These are phyloP conservation scores for Meganola albula DNA, from an alignment of 2,888 invertebrate species.

Conservation along the genomic window DNA sequence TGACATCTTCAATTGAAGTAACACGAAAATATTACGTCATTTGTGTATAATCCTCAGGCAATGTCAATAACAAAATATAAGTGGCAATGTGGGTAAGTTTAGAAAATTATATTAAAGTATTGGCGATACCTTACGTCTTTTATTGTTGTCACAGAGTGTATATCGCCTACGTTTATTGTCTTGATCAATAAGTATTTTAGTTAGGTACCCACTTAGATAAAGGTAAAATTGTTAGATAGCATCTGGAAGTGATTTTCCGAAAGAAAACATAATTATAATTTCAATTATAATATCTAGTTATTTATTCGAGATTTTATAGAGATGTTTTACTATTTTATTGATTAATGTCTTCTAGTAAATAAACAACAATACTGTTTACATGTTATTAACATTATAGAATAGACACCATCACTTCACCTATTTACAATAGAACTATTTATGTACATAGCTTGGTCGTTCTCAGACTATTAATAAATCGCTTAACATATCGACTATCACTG, in stretches of 20 bases:
- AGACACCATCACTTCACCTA: slow-evolving; percentile 52
- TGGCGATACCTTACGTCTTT: too few species aligned
- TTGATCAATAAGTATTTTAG: too few species aligned
- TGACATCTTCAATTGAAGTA: too few species aligned
- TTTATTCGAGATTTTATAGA: slow-evolving; percentile 64
- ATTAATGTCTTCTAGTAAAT: slow-evolving; percentile 57
- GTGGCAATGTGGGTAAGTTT: too few species aligned
- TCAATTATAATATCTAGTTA: slow-evolving; percentile 54
- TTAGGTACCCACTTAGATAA: too few species aligned
- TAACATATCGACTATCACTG: slow-evolving; percentile 48
- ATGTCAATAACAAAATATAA: too few species aligned
- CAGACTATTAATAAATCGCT: slow-evolving; percentile 62
- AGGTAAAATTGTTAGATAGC: too few species aligned
- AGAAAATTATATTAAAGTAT: too few species aligned
- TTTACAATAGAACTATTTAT: slow-evolving; percentile 64
- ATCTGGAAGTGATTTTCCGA: slow-evolving; percentile 13
- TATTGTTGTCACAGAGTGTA: too few species aligned
- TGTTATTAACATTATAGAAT: slow-evolving; percentile 54
- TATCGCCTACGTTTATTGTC: too few species aligned
- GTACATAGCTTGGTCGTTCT: slow-evolving; percentile 74
- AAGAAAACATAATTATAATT: slow-evolving; percentile 42
- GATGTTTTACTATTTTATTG: slow-evolving; percentile 42
- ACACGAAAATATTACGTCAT: too few species aligned
- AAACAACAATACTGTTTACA: slow-evolving; percentile 66
- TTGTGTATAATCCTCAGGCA: too few species aligned